Evolutionary conservation across 2,797 vertebrate genomes (phyloP), one percentile per base, ranked within the genome.

Genomic region (Pangasius macronema): DNA sequence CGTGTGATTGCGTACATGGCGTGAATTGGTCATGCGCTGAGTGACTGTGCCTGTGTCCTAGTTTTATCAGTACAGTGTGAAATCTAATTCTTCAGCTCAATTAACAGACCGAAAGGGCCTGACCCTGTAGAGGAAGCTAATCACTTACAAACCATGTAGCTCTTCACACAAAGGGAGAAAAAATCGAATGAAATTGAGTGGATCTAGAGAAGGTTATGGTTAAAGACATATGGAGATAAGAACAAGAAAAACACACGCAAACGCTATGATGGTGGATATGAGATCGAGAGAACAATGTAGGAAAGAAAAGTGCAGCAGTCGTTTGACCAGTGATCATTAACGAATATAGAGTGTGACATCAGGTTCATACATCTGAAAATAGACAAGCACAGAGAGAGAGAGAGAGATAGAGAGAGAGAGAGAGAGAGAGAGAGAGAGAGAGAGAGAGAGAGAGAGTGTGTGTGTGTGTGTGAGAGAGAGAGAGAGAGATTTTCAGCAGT

Each of bases 21-120:
- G 42, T 30, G 46, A 30, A 51, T 22, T 18, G 14, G 9, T 67
- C 49, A 67, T 27, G 11, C 30, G 27, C 16, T 1, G 36, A 77
- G 79, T 8, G 9, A 20, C 27, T 51, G n/a, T 16, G 46, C 85
- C 13, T 65, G 46, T 68, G 63, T 73, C 27, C 49, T 77, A 11
- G n/a, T 24, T 84, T 65, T 57, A 84, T 59, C 49, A 79, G 30
- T 87, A 57, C 0, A 39, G 39, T 59, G 55, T 89, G 84, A 89
- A 91, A 91, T 83, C 80, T 87, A 87, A 91, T 93, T 91, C 91
- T 92, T 91, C 87, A 89, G 88, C 88, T 90, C 92, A 92, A 92
- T 92, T 91, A 49, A 39, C 42, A 93, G 85, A 42, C 75, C 83
- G 89, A 82, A 87, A 85, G 55, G 87, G 83, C 30, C 70, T 91